Base-by-base conservation (phyloP, 2,888 invertebrate species). In the Cataglyphis rosenhaueri region DNA sequence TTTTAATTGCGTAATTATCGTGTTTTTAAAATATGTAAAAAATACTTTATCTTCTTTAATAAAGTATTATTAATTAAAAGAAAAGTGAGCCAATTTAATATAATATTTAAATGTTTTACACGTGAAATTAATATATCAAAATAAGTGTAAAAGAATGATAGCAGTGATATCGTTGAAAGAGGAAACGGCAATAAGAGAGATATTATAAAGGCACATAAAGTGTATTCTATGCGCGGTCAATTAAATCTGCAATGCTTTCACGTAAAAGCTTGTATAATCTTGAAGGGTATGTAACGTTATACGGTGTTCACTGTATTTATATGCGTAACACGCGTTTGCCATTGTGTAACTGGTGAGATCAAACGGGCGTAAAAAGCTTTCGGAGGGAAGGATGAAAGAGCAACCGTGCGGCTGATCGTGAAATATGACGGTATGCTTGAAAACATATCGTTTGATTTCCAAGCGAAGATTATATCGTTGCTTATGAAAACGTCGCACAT, bases 291-390 rank as follows among this genome's bases (percentile, higher is more conserved):
- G 10, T 25, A 44, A 78, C 59, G 55, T 55, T 78, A 59, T 70
- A 35, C 32, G 35, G 4, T 44, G 35, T 35, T 32, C 25, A 38
- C 10, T 78, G 48, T 70, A 48, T 25, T 44, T 35, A 79, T 70
- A 70, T 35, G 35, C 35, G 35, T 25, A 59, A 44, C 59, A 59
- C 48, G 55, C 35, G n/a, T n/a, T 18, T 44, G 70, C 78, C 18
- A 70, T 78, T 70, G 57, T 59, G 12, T 78, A 70, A 70, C 71
- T 71, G 59, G 35, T 35, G 59, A 79, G 78, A 79, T 79, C 78
- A 79, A 79, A 79, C 78, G 71, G 21, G 78, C 71, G 59, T 78
- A 70, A 78, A 78, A 78, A 59, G 71, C 70, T 78, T 44, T 44
- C 59, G 59, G 25, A 59, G 78, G 55, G 44, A 59, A 59, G 59